Evolutionary conservation across 2,113 vertebrate species (phyloP).

Genomic region (Cynoglossus semilaevis): DNA sequence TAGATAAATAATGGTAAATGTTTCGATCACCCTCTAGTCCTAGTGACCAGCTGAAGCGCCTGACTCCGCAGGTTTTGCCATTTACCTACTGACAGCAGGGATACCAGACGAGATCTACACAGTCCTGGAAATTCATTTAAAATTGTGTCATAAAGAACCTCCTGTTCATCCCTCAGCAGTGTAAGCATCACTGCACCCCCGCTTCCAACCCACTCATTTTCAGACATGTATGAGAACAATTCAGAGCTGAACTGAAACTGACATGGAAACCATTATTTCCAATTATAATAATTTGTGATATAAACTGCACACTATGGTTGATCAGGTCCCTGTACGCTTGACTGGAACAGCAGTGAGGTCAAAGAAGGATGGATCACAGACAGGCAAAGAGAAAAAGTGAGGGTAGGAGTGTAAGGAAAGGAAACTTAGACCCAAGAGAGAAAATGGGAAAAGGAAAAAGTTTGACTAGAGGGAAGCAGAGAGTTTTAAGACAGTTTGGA

Average conservation of each 20-base stretch:
- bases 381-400: constrained; percentile 37
- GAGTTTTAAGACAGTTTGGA: constrained; percentile 14
- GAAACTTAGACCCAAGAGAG: constrained; percentile 33
- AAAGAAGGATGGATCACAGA: constrained; percentile 48
- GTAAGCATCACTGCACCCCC: not conserved
- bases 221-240: constrained; percentile 54
- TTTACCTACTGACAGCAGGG: too few relatives aligned
- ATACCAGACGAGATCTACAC: constrained; percentile 20
- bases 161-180: constrained; percentile 20
- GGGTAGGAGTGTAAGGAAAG: constrained; percentile 45
- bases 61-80: too few relatives aligned
- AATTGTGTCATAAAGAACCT: constrained; percentile 24
- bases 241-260: constrained; percentile 58
- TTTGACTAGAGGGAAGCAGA: constrained; percentile 21
- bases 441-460: constrained; percentile 34
- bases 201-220: constrained; percentile 9
- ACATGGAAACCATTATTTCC: constrained; percentile 72
- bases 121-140: constrained; percentile 22
- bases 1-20: too few relatives aligned
- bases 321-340: constrained; percentile 54
- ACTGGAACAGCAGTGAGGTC: constrained; percentile 57
- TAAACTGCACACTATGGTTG: constrained; percentile 64
- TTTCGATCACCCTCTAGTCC: too few relatives aligned
- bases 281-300: constrained; percentile 72
- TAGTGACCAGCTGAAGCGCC: too few relatives aligned